Evolutionary conservation across 2,113 vertebrate species (phyloP), one percentile per base, ranked within the genome.

Genomic region (Tetraodon nigroviridis): DNA sequence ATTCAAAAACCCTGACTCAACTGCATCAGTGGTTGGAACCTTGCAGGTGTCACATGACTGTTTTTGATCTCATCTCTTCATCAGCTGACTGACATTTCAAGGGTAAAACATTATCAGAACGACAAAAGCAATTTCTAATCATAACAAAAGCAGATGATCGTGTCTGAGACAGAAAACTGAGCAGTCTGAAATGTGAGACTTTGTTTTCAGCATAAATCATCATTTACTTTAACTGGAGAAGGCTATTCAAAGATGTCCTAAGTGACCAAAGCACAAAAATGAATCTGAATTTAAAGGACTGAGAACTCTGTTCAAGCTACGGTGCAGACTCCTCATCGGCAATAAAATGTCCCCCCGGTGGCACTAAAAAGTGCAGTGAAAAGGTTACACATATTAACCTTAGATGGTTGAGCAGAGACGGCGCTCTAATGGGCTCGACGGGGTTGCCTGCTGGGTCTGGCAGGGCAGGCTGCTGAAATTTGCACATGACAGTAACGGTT

Each of bases 271-370:
- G n/a, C 29, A 24, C 17, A n/a, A 53, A 22, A 21, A 46, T 58
- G 1, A 63, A 20, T n/a, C 13, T 59, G 41, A 59, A 44, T 47
- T 52, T 56, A 21, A 60, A 68, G 17, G 11, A 17, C 18, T 46
- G 4, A 44, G 7, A 14, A 18, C 2, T 0, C 52, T 47, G 22
- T 56, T 19, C 61, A 32, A 64, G 46, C 45, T 45, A 52, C 54
- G 55, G 17, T 61, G 42, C n/a, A 49, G 17, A 48, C 18, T 7
- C 46, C 47, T 57, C 18, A 71, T 37, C 60, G 47, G 41, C 51
- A 48, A 55, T 72, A 58, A 70, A 20, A 45, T 61, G 42, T 74
- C 75, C 75, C 15, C 51, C n/a, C 53, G 56, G 62, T 69, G 47
- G 53, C 53, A 60, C 40, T 83, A 67, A 50, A 69, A 68, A 60